Evolutionary conservation across 2,888 invertebrate genomes (phyloP).

Genomic region (Sarcophaga subvicina): DNA sequence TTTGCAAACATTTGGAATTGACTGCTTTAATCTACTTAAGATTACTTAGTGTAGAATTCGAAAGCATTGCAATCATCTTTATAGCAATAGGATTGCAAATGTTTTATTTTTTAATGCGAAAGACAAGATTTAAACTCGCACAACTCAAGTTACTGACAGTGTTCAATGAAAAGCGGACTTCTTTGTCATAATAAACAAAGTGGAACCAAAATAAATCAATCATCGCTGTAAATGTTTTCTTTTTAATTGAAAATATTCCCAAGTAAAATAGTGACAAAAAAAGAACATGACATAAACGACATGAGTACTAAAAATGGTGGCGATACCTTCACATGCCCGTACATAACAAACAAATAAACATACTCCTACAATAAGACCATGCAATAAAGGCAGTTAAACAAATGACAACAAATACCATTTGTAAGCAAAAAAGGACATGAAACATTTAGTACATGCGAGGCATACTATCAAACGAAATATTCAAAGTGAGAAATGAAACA

Average conservation of each 20-base stretch:
- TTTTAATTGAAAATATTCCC: constrained; percentile 60
- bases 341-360: no score
- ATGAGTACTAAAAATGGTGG: neutral
- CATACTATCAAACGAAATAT: neutral
- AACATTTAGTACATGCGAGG: constrained; percentile 11
- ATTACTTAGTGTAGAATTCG: no score
- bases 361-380: neutral
- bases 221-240: constrained; percentile 49
- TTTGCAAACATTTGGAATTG: no score
- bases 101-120: no score
- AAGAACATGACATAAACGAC: constrained; percentile 11
- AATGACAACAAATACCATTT: constrained; percentile 47
- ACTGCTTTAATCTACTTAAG: no score
- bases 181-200: constrained; percentile 20
- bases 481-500: neutral
- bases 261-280: constrained; percentile 1
- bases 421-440: constrained; percentile 28
- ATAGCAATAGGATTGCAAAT: no score
- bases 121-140: no score
- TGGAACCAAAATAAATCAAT: constrained; percentile 62
- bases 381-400: neutral
- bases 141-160: neutral
- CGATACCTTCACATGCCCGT: neutral
- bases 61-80: no score
- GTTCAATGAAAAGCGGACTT: neutral